phyloP scores from a whole-genome alignment of 2,797 vertebrate genomes.

The Delichon dasypus region DNA sequence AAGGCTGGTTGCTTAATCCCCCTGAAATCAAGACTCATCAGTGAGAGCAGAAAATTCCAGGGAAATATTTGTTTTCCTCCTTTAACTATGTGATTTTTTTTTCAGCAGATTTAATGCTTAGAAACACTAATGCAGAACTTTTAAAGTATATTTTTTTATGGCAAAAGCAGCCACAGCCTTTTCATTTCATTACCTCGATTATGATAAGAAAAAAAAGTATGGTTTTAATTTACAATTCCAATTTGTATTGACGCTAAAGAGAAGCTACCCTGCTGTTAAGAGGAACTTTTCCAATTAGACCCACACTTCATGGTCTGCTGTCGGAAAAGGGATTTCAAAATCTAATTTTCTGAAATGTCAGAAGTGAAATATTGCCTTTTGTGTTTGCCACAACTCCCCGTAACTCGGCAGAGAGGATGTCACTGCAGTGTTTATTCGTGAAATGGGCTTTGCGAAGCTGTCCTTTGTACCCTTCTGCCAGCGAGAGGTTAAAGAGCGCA shows the following conservation, averaged over 20 bases:
- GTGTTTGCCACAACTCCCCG: neutral
- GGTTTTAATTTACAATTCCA: neutral
- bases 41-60: neutral
- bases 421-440: neutral
- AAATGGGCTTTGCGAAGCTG: slow-evolving; percentile 16
- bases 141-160: neutral
- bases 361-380: slow-evolving; percentile 27
- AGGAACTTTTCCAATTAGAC: neutral
- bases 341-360: slow-evolving; percentile 29
- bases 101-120: neutral
- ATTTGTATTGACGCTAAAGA: neutral
- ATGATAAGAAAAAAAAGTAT: neutral
- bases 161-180: neutral
- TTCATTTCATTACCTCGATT: neutral
- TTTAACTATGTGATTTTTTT: neutral
- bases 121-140: neutral
- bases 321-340: slow-evolving; percentile 24
- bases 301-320: neutral
- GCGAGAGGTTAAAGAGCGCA: neutral
- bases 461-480: slow-evolving; percentile 26
- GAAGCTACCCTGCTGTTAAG: neutral
- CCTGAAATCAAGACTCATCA: neutral
- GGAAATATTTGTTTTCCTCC: neutral
- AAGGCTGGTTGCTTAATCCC: neutral
- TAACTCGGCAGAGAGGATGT: neutral